phyloP scores from a whole-genome alignment of 2,888 invertebrate genomes.

The Eupelmus urozonus region DNA sequence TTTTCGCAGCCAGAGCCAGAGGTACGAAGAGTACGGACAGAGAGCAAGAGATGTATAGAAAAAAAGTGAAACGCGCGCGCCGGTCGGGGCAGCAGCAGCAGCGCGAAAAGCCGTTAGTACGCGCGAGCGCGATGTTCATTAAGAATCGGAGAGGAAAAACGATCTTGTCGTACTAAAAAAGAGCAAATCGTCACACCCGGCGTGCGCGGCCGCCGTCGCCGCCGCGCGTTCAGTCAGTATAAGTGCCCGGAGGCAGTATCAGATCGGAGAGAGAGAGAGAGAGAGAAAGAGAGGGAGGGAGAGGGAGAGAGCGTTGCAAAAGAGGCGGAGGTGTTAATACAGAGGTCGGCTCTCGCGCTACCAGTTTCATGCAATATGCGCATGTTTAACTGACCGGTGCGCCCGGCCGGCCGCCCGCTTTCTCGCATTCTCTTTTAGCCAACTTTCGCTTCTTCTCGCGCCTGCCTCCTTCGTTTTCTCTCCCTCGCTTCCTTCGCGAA shows the following conservation, averaged over 20 bases:
- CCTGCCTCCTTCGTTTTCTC: neutral
- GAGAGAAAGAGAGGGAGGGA: constrained; percentile 56
- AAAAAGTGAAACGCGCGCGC: constrained; percentile 32
- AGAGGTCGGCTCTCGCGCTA: constrained; percentile 75
- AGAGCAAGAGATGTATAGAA: neutral
- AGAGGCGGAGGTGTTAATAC: constrained; percentile 75
- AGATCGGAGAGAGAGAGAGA: constrained; percentile 54
- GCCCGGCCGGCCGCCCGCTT: neutral
- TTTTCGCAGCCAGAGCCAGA: neutral
- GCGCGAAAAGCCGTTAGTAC: constrained; percentile 51
- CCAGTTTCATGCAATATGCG: constrained; percentile 78
- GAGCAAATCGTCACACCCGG: constrained; percentile 30
- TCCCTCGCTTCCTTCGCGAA: neutral
- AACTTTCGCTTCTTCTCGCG: constrained; percentile 20
- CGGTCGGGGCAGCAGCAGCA: neutral
- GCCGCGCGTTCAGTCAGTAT: constrained; percentile 41
- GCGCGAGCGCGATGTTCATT: constrained; percentile 50
- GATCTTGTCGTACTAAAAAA: constrained; percentile 51
- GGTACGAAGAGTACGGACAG: neutral
- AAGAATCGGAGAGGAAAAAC: constrained; percentile 50
- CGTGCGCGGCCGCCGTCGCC: neutral
- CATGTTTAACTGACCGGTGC: constrained; percentile 75
- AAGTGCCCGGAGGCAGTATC: constrained; percentile 44
- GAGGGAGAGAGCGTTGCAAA: constrained; percentile 54
- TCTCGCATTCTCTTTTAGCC: constrained; percentile 29